Conservation (phyloP, 2,113 vertebrate species). For the Nothocercus julius region DNA sequence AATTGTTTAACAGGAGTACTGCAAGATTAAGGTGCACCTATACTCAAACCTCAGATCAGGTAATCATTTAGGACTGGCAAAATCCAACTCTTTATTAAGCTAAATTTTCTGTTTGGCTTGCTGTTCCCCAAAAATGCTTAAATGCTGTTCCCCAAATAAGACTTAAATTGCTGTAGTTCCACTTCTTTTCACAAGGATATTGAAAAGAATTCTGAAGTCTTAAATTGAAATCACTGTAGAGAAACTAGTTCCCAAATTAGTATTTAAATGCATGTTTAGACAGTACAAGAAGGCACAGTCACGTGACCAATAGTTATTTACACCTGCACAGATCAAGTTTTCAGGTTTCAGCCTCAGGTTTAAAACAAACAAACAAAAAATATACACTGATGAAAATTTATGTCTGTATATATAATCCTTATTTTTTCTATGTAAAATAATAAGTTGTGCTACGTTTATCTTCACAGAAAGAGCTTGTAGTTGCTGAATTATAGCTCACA, state of each 20-base stretch:
- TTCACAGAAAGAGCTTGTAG: background rate
- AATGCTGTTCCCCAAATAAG: background rate
- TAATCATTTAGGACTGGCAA: background rate
- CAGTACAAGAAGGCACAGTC: background rate
- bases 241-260: background rate
- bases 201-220: background rate
- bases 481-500: too few relatives aligned
- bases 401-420: background rate
- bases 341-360: background rate
- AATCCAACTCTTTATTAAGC: background rate
- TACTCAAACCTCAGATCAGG: background rate
- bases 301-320: background rate
- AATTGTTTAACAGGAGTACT: background rate
- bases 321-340: background rate
- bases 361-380: background rate
- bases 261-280: background rate
- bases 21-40: background rate
- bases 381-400: background rate
- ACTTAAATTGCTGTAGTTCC: background rate
- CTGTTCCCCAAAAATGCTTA: background rate
- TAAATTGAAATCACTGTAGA: background rate
- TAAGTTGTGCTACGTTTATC: background rate
- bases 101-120: background rate
- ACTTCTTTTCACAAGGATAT: background rate
- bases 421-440: background rate